phyloP scores from a whole-genome alignment of 2,113 vertebrate species.

The Toxotes jaculatrix region DNA sequence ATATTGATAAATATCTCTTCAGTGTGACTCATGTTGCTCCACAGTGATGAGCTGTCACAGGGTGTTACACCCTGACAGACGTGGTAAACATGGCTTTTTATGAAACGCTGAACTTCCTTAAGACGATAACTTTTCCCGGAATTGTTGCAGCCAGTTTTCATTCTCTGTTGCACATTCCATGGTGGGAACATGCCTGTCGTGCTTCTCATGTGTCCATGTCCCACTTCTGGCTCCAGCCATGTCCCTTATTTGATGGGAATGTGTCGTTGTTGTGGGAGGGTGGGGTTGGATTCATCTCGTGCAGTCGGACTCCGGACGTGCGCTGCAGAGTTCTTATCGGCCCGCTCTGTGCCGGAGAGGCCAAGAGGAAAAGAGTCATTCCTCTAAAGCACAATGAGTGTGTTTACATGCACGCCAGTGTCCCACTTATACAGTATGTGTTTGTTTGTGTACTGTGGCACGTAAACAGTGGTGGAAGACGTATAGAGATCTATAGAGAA shows the following conservation, averaged over 20 bases:
- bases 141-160: constrained; percentile 71
- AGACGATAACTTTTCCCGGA: constrained; percentile 80
- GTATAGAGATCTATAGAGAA: not conserved
- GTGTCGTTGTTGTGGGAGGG: constrained; percentile 70
- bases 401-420: constrained; percentile 38
- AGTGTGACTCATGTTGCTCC: not conserved
- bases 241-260: constrained; percentile 46
- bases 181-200: constrained; percentile 59
- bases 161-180: constrained; percentile 73
- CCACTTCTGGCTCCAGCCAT: constrained; percentile 56
- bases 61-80: constrained; percentile 15
- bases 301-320: constrained; percentile 44
- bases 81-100: constrained; percentile 28
- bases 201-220: constrained; percentile 57
- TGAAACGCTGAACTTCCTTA: constrained; percentile 69
- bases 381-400: constrained; percentile 59
- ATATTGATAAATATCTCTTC: not conserved
- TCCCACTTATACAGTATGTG: constrained; percentile 11
- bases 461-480: constrained; percentile 21
- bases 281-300: constrained; percentile 14
- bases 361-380: constrained; percentile 50
- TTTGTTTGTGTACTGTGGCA: constrained; percentile 22
- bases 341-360: constrained; percentile 33
- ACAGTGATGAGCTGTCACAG: not conserved
- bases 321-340: constrained; percentile 53